Percentiles rank a stretch among this genome's conserved stretches.
Conservation (phyloP, 2,888 invertebrate genomes). For the Unio pictorum region DNA sequence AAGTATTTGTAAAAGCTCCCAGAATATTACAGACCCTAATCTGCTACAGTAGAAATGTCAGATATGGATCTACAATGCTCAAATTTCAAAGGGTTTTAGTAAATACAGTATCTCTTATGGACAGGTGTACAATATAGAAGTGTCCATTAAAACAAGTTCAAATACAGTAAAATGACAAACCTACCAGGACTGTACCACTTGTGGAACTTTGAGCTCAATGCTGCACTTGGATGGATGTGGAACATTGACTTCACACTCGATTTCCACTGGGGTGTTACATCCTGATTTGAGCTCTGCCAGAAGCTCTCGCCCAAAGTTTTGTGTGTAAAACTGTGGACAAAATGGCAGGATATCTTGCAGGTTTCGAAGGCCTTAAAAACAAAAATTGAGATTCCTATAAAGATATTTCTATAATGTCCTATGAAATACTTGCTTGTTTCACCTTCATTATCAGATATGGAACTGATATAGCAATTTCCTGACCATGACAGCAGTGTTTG, state of each 20-base stretch:
- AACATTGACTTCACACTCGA: conserved; percentile 19
- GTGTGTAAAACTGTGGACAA: conserved; percentile 58
- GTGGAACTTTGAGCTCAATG: conserved; percentile 56
- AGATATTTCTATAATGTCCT: not conserved
- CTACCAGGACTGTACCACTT: conserved; percentile 39
- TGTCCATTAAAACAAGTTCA: not conserved
- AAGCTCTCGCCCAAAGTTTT: conserved; percentile 50
- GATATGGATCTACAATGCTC: too few species aligned
- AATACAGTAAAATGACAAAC: conserved; percentile 2
- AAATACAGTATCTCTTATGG: too few species aligned
- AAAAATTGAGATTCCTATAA: not conserved
- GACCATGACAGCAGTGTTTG: too few species aligned
- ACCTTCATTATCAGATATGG: too few species aligned
- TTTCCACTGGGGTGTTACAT: conserved; percentile 15
- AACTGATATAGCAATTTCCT: too few species aligned
- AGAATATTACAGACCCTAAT: too few species aligned
- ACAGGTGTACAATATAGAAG: not conserved
- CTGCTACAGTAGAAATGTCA: too few species aligned
- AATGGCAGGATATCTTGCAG: conserved; percentile 60
- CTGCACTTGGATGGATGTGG: conserved; percentile 18
- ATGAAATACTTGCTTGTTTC: too few species aligned
- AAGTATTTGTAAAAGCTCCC: too few species aligned
- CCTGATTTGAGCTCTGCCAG: conserved; percentile 38
- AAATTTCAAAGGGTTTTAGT: too few species aligned
- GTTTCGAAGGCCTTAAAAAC: conserved; percentile 48